These are phyloP conservation scores for Vesta saturnalis DNA, from an alignment of 2,888 invertebrate species.

Conservation along the genomic window DNA sequence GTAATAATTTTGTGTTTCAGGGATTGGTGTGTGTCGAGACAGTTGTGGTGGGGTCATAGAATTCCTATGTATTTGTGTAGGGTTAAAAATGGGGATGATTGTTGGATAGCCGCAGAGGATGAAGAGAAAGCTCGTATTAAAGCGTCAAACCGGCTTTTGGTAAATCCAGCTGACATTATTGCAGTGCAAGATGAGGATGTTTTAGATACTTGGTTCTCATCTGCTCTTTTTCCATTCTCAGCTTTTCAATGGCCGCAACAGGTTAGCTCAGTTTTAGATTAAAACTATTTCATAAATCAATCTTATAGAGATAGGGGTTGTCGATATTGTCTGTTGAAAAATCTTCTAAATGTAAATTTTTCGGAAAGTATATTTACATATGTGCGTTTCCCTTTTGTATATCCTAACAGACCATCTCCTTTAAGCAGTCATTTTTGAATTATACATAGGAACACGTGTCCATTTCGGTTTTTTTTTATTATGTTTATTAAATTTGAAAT, in stretches of 20 bases:
- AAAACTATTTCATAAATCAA: not conserved
- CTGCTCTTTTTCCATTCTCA: slow-evolving; percentile 95
- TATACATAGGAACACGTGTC: not conserved
- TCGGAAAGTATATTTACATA: slow-evolving; percentile 8
- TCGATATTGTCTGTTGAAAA: not conserved
- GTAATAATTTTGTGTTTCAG: slow-evolving; percentile 54
- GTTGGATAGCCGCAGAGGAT: slow-evolving; percentile 62
- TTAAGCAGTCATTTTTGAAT: not conserved
- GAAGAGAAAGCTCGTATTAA: slow-evolving; percentile 79
- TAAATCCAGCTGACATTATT: slow-evolving; percentile 65
- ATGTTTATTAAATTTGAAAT: not conserved
- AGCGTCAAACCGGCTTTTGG: slow-evolving; percentile 75
- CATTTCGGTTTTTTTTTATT: not conserved
- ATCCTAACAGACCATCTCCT: too few relatives aligned
- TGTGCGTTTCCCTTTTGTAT: not conserved
- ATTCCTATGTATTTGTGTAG: slow-evolving; percentile 85
- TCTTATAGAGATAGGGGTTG: too few relatives aligned
- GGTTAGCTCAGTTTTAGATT: slow-evolving; percentile 40
- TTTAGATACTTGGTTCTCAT: slow-evolving; percentile 99
- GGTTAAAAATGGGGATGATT: slow-evolving; percentile 36
- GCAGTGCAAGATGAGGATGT: slow-evolving; percentile 91
- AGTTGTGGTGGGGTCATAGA: slow-evolving; percentile 99
- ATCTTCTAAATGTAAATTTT: slow-evolving; percentile 18
- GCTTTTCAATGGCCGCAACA: slow-evolving; percentile 97
- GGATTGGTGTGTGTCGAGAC: slow-evolving; percentile 99